These are phyloP conservation scores for Philotrypesis tridentata DNA, from an alignment of 1,140 invertebrate species.

Conservation along the genomic window DNA sequence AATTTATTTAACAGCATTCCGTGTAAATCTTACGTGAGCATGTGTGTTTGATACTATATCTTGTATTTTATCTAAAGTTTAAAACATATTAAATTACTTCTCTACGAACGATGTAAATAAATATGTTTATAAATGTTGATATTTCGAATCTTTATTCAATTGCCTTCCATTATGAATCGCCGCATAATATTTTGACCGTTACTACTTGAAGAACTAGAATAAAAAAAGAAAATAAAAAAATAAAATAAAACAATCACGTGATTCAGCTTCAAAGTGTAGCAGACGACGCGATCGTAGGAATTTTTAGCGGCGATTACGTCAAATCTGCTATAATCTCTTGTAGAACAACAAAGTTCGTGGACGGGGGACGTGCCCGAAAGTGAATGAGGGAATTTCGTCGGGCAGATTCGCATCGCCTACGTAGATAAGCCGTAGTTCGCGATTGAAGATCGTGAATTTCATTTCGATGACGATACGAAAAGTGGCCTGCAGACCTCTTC, in stretches of 20 bases:
- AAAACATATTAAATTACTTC: conserved; percentile 21
- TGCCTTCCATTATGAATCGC: neutral
- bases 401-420: neutral
- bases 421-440: too few relatives aligned
- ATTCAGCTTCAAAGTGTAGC: neutral
- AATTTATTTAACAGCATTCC: neutral
- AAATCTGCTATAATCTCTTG: neutral
- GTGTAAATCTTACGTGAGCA: neutral
- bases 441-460: neutral
- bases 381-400: neutral
- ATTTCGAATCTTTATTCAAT: neutral
- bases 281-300: conserved; percentile 21
- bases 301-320: neutral
- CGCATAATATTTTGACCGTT: neutral
- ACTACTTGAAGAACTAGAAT: too few relatives aligned
- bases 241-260: conserved; percentile 38
- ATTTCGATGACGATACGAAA: neutral
- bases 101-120: conserved; percentile 45
- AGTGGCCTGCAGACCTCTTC: too few relatives aligned
- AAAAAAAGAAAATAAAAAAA: too few relatives aligned
- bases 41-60: conserved; percentile 36
- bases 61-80: conserved; percentile 46
- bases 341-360: conserved; percentile 16
- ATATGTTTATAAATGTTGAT: conserved; percentile 47
- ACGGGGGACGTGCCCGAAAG: neutral